These are phyloP conservation scores for Tetragonula carbonaria DNA, from an alignment of 2,888 invertebrate species.

Conservation along the genomic window DNA sequence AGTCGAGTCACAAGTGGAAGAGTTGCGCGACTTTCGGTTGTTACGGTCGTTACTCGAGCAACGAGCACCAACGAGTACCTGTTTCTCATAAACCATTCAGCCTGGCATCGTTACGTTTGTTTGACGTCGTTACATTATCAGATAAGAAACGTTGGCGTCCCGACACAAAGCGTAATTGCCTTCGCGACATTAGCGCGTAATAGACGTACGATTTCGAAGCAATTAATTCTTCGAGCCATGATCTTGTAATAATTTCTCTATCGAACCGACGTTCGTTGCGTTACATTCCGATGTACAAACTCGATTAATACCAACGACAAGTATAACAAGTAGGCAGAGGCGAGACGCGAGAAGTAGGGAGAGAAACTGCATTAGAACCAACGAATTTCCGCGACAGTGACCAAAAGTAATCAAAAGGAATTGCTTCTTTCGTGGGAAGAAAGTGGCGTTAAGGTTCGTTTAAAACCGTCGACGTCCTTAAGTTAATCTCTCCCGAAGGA, in stretches of 20 bases:
- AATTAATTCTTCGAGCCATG: constrained; percentile 4
- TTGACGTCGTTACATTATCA: constrained; percentile 15
- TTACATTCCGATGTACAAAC: background rate
- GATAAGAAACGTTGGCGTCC: background rate
- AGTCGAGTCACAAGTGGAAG: background rate
- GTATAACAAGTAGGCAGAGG: background rate
- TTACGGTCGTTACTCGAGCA: background rate
- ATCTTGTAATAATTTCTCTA: background rate
- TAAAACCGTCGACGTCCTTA: background rate
- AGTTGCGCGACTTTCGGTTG: background rate
- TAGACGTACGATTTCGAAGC: constrained; percentile 8
- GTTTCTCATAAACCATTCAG: background rate
- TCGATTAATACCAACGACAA: background rate
- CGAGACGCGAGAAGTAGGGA: background rate
- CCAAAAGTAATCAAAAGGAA: constrained; percentile 16
- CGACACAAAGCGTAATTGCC: constrained; percentile 8
- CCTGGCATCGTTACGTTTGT: constrained; percentile 21
- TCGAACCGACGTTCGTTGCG: background rate
- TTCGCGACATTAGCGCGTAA: constrained; percentile 6
- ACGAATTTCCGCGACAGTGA: background rate
- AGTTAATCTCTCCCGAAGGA: background rate
- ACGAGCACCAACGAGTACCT: background rate
- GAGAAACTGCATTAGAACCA: constrained; percentile 2
- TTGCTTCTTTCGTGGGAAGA: background rate
- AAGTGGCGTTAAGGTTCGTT: constrained; percentile 5